Evolutionary conservation across 2,888 invertebrate genomes (phyloP), one percentile per base, ranked within the genome.

Genomic region (Sphinx pinastri): DNA sequence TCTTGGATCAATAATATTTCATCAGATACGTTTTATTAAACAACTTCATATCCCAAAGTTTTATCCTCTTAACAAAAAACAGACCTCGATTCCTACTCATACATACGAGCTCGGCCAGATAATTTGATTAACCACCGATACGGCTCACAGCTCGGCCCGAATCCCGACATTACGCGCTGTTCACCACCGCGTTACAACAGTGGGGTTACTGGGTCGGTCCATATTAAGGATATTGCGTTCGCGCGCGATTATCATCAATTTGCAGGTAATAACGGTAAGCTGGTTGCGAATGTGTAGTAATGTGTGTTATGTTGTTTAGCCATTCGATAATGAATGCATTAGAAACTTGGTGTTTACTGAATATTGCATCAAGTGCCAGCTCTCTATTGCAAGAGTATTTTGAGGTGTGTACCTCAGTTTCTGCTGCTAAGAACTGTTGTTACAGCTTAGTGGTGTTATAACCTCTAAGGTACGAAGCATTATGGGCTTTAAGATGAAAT

Each of bases 171-270:
- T 11, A 57, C 57, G 25, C 5, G 19, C 16, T 38, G 6, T 8
- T 38, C 38, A 38, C 38, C 38, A 38, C 38, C 38, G 38, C 38
- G 47, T 63, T 63, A 47, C 60, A 16, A 49, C 60, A 63, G 7
- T 11, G 16, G 19, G 16, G 60, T 63, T 47, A 47, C 16, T 63
- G 60, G 47, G 14, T 47, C 60, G 47, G 47, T 57, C 25, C 57
- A 45, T 63, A 38, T n/a, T 31, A 59, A 38, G 47, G 47, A 49
- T 19, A 63, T 63, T 63, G 60, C 60, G 47, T 47, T 49, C 16
- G 47, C 47, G 16, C 47, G 45, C 60, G 47, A 63, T 63, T 63
- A 63, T 63, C 60, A 16, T 63, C 19, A 47, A 63, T 63, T 63
- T 16, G 60, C 47, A 49, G 6, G 60, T 63, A 63, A 63, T 63